Percentiles rank a stretch among this genome's conserved stretches.
Evolutionary conservation across 2,113 vertebrate species (phyloP).

Genomic region (Balaeniceps rex): DNA sequence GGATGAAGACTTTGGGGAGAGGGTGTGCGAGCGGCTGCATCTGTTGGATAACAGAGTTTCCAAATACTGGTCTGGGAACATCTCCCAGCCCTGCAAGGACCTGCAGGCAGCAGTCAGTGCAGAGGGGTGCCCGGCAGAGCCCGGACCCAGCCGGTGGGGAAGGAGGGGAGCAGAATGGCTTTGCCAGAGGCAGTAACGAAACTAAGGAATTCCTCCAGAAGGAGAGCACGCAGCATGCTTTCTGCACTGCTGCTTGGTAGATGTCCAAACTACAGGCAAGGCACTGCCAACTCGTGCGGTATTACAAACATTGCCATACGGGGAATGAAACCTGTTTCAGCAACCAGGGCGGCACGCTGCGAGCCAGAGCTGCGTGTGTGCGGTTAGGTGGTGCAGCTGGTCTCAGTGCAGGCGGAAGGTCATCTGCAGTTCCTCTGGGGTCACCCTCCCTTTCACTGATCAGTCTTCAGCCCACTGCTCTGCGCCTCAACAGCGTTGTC

Average conservation of each 20-base stretch:
- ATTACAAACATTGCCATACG: background rate
- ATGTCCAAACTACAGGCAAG: background rate
- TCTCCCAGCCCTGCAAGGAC: background rate
- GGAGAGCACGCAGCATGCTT: fast-evolving
- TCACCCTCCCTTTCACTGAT: background rate
- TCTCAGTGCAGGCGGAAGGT: background rate
- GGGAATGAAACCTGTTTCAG: background rate
- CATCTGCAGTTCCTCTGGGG: background rate
- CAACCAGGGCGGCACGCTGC: background rate
- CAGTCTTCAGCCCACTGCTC: background rate
- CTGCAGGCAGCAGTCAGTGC: background rate
- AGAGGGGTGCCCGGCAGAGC: background rate
- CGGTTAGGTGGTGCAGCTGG: background rate
- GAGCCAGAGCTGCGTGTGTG: background rate
- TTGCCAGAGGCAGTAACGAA: background rate
- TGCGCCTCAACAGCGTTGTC: background rate
- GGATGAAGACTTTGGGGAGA: background rate
- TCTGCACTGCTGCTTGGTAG: background rate
- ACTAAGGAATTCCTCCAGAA: background rate
- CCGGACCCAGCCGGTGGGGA: fast-evolving
- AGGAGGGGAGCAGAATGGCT: background rate
- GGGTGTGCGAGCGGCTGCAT: background rate
- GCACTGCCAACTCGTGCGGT: no score
- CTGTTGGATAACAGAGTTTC: background rate
- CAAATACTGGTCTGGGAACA: background rate